Percentiles rank a stretch among this genome's conserved stretches.
These are phyloP conservation scores for Sigmodon hispidus DNA, from an alignment of 2,113 vertebrate genomes.

Conservation along the genomic window DNA sequence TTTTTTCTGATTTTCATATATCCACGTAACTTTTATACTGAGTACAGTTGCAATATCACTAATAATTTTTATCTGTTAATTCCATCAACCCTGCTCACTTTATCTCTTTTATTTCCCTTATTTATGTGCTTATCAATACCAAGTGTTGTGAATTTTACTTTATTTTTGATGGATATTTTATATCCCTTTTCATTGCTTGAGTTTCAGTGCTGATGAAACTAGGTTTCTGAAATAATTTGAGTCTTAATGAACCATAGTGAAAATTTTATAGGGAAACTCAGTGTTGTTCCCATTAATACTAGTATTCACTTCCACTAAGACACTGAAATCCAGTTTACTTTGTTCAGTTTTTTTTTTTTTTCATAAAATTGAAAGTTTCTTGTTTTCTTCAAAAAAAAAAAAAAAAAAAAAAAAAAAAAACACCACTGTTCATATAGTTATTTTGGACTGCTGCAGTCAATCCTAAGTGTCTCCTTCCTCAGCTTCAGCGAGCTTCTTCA, in stretches of 20 bases:
- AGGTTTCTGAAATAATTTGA: background rate
- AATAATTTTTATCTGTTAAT: background rate
- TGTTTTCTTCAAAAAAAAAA: background rate
- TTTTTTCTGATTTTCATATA: background rate
- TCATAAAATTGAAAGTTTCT: background rate
- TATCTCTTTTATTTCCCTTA: background rate
- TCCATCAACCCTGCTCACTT: background rate
- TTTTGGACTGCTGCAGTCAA: background rate
- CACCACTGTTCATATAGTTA: background rate
- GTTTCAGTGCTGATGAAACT: background rate
- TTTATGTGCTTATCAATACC: background rate
- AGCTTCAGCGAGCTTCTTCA: background rate
- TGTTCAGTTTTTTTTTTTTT: background rate
- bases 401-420: background rate
- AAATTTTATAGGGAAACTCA: background rate
- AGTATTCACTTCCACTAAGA: background rate
- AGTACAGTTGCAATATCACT: background rate
- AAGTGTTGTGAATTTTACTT: background rate
- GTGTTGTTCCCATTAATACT: background rate
- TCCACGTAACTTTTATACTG: background rate
- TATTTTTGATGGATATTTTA: background rate
- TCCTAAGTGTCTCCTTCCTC: background rate
- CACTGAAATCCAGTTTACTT: background rate
- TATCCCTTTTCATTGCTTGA: background rate
- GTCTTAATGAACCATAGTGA: background rate